Base-by-base conservation (phyloP, 2,113 vertebrate genomes). In the Corvus moneduloides region DNA sequence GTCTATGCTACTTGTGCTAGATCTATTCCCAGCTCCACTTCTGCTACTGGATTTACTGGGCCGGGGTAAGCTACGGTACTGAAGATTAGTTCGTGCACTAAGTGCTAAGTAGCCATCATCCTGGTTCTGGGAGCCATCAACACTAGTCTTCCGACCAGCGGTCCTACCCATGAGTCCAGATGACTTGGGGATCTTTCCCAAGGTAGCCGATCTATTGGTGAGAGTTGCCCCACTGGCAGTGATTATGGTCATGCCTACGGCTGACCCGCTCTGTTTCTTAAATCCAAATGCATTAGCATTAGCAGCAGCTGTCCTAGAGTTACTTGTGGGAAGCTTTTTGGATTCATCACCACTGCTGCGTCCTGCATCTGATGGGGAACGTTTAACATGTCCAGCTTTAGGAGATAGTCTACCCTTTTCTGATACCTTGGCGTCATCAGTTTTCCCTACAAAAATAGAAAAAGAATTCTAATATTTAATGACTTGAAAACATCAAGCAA, bases 1-100 rank as follows among this genome's bases (percentile, higher is more conserved):
- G 96, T 99, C 99, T 75, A 99, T 99, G 98, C 99, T 99, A 98
- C 99, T 99, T 11, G 99, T 99, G 66, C 99, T 99, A 9, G 99
- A 99, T 74, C 99, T 98, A 97, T 99, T 99, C 10, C 99, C 98
- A 77, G 98, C 99, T 78, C 98, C 98, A 10, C 98, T 98, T 46
- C 98, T 62, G 98, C 99, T 98, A 84, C 94, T 97, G 11, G 99
- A 99, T 92, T 99, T 99, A 90, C 99, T 98, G 88, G 99, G 99
- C 61, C 99, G 97, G 2, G 99, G 99, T 73, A 99, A 98, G 94
- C 99, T 99, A 95, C 99, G 99, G 94, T 99, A 99, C 89, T 99
- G 99, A 89, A 99, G 98, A 32, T 99, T 99, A n/a, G 99, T 99
- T 91, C 99, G 98, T 48, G 98, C 97, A 33, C 98, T 98, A 92